Evolutionary conservation across 2,797 vertebrate species (phyloP).

Genomic region (Danio tinwini): DNA sequence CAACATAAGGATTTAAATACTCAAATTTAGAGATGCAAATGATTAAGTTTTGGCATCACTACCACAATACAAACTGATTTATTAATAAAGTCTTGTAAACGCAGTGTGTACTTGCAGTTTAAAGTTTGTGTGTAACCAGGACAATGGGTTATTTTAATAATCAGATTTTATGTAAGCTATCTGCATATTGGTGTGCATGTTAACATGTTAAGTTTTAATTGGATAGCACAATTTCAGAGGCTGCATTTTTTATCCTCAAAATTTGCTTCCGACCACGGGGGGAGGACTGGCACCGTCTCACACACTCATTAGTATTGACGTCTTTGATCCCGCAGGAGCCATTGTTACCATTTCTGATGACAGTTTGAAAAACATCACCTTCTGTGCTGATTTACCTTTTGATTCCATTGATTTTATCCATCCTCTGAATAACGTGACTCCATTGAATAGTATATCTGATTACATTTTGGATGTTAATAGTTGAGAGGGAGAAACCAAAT

Average conservation of each 20-base stretch:
- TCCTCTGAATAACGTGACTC: constrained; percentile 8
- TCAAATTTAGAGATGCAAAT: too few relatives aligned
- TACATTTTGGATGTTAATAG: not conserved
- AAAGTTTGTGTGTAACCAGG: too few relatives aligned
- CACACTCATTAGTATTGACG: constrained; percentile 22
- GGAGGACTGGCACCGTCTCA: not conserved
- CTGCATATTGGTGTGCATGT: not conserved
- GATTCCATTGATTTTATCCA: constrained; percentile 42
- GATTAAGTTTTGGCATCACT: too few relatives aligned
- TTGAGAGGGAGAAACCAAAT: constrained; percentile 20
- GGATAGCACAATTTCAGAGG: too few relatives aligned
- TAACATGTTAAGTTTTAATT: too few relatives aligned
- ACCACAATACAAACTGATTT: too few relatives aligned
- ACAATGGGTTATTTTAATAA: too few relatives aligned
- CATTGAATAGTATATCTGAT: constrained; percentile 19
- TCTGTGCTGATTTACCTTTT: constrained; percentile 41
- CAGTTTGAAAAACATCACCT: constrained; percentile 40
- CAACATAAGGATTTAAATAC: too few relatives aligned
- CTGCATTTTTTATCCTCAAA: not conserved
- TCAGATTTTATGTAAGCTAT: too few relatives aligned
- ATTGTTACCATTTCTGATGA: constrained; percentile 20
- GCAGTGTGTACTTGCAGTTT: too few relatives aligned
- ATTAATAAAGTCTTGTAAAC: too few relatives aligned
- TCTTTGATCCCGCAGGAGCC: constrained; percentile 23
- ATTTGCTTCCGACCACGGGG: not conserved